Conservation (phyloP, 2,888 invertebrate genomes). For the Diabrotica balteata region DNA sequence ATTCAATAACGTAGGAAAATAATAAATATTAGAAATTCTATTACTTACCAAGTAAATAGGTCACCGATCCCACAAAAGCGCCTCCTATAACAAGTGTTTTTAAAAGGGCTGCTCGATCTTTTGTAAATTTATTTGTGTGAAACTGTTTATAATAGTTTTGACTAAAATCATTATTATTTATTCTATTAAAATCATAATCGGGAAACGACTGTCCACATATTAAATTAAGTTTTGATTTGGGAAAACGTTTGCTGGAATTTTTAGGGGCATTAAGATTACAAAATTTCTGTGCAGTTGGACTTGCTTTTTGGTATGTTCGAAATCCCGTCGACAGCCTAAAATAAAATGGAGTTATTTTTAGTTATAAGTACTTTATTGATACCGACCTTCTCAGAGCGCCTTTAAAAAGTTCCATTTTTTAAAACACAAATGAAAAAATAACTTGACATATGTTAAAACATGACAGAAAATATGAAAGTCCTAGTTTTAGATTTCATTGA, state of each 20-base stretch:
- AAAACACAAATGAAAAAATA: not conserved
- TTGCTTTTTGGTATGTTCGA: not conserved
- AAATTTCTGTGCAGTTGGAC: not conserved
- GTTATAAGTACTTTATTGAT: not conserved
- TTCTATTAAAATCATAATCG: not conserved
- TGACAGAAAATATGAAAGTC: not conserved
- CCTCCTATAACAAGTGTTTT: slow-evolving; percentile 1
- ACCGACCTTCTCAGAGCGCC: not conserved
- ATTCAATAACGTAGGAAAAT: too few species aligned
- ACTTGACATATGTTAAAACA: not conserved
- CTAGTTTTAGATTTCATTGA: not conserved
- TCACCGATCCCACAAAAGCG: slow-evolving; percentile 1
- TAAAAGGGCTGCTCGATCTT: not conserved
- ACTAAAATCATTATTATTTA: not conserved
- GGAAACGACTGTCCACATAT: slow-evolving; percentile 1
- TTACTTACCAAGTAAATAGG: not conserved
- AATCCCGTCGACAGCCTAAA: not conserved
- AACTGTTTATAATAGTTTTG: slow-evolving; percentile 1
- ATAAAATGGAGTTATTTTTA: not conserved
- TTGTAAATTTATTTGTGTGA: not conserved
- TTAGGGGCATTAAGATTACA: not conserved
- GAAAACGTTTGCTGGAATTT: not conserved
- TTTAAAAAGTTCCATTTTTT: slow-evolving; percentile 1
- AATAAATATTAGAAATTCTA: too few species aligned
- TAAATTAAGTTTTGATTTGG: not conserved